Evolutionary conservation across 2,797 vertebrate genomes (phyloP), one percentile per base, ranked within the genome.

Genomic region (Enteromius argenteus): DNA sequence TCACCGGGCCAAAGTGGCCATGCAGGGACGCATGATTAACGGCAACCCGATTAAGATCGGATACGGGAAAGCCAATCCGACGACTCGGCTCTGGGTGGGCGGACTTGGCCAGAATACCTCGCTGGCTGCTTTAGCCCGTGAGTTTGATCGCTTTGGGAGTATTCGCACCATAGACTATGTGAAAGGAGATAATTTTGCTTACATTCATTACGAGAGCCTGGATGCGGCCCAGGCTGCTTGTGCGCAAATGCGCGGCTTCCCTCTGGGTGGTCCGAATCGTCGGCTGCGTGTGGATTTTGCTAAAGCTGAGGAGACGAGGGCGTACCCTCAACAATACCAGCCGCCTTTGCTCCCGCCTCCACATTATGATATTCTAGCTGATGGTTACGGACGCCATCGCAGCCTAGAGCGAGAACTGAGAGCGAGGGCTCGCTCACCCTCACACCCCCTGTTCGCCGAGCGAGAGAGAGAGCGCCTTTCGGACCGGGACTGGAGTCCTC

Each of bases 131-230:
- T 93, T 99, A 39, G 98, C 97, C 0, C 94, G 98, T 0, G 98
- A 99, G 88, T 99, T 99, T 0, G 98, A 99, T 86, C 97, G 98
- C 30, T 99, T 99, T 0, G 98, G 98, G 4, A 99, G 97, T 89
- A 99, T 99, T 51, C 92, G 97, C 85, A 98, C 97, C 72, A 99
- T 99, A 23, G 98, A 99, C 91, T 99, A 99, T 0, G 97, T 97
- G 35, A 99, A 99, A 85, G 98, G 98, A 0, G 98, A 99, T 92
- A 99, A 94, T 80, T 99, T 98, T 73, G 98, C 98, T 0, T 99
- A 99, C 73, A 97, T 99, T 79, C 98, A 99, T 90, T 99, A 99
- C 0, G 98, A 99, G 62, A 99, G 98, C 83, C 44, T 99, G 93
- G 98, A 99, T 0, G 98, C 98, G 0, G 96, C 98, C 0, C 97